phyloP scores from a whole-genome alignment of 1,140 invertebrate species.

The Stenopsyche tienmushanensis region DNA sequence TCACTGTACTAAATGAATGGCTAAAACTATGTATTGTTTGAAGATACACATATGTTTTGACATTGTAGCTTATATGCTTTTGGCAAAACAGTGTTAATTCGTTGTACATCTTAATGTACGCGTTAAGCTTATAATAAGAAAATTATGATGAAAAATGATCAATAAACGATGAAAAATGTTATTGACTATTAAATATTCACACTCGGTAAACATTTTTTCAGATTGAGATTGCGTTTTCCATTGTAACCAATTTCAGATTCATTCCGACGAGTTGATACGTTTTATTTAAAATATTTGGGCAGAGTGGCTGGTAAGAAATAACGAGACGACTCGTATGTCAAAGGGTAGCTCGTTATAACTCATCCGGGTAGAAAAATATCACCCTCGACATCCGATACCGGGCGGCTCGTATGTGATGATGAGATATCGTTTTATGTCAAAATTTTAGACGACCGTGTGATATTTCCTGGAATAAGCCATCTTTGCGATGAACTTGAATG shows the following conservation, averaged over 20 bases:
- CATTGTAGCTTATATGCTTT: no score
- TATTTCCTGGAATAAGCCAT: background rate
- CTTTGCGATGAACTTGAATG: background rate
- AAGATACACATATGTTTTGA: background rate
- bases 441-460: background rate
- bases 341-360: conserved; percentile 15
- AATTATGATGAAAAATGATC: no score
- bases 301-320: no score
- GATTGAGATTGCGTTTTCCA: background rate
- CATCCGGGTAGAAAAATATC: background rate
- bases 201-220: no score
- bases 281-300: background rate
- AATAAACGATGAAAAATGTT: background rate
- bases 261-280: background rate
- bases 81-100: no score
- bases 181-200: no score
- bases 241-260: no score
- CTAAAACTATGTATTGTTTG: background rate
- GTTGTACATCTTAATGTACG: no score
- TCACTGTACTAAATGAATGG: background rate
- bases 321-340: conserved; percentile 7
- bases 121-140: no score
- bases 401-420: conserved; percentile 1
- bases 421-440: background rate
- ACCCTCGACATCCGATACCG: conserved; percentile 1